Evolutionary conservation across 2,888 invertebrate genomes (phyloP).

Genomic region (Dusona sp.): DNA sequence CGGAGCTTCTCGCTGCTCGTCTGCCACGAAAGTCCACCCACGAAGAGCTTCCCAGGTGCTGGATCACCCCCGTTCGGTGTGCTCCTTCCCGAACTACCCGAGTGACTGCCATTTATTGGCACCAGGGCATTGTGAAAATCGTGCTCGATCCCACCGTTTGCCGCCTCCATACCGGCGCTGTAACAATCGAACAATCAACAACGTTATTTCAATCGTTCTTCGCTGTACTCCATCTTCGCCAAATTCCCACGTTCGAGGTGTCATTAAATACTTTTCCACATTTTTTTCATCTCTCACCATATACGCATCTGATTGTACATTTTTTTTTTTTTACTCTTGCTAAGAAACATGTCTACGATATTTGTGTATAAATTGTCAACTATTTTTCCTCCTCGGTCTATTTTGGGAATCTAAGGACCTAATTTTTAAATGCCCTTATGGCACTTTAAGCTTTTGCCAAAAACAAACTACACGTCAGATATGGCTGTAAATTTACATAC

Average conservation of each 20-base stretch:
- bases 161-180: constrained; percentile 86
- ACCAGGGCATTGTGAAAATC: constrained; percentile 85
- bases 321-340: no score
- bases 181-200: constrained; percentile 68
- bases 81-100: constrained; percentile 90
- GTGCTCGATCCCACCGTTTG: constrained; percentile 86
- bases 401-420: no score
- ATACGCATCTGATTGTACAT: neutral
- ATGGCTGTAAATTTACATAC: no score
- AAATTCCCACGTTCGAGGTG: neutral
- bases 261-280: neutral
- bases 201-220: neutral
- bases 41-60: constrained; percentile 94
- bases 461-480: no score
- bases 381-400: no score
- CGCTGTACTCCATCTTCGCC: neutral
- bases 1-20: constrained; percentile 96
- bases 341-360: no score
- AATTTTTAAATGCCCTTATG: no score
- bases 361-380: no score
- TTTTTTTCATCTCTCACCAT: neutral
- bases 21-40: constrained; percentile 97
- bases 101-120: constrained; percentile 86
- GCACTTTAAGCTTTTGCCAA: no score
- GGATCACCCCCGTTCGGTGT: constrained; percentile 90